A percentile compares a stretch with the other conserved stretches of the same genome.
Evolutionary conservation across 1,140 invertebrate genomes (phyloP).

Genomic region (Battus philenor): DNA sequence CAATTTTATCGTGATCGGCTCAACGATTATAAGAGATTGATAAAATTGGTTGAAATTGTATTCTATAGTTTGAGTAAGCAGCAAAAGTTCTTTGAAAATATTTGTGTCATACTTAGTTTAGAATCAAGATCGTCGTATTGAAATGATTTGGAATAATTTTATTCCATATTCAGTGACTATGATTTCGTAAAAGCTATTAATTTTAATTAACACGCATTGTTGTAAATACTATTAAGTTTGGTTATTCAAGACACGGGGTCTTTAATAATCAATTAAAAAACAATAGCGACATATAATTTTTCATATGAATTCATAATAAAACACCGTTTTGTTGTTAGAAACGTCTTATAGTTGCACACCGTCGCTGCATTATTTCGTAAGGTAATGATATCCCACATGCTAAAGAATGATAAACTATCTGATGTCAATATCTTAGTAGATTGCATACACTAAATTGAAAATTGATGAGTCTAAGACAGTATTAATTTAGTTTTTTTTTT

Average conservation of each 20-base stretch:
- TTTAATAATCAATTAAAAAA: too few relatives aligned
- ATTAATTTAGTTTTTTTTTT: slow-evolving; percentile 12
- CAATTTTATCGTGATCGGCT: too few relatives aligned
- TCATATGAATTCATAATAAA: too few relatives aligned
- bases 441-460: slow-evolving; percentile 15
- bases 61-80: too few relatives aligned
- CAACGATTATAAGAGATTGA: too few relatives aligned
- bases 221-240: slow-evolving; percentile 19
- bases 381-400: slow-evolving; percentile 9
- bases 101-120: too few relatives aligned
- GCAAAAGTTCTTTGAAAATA: too few relatives aligned
- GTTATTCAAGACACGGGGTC: too few relatives aligned
- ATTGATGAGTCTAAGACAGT: slow-evolving; percentile 9
- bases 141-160: too few relatives aligned
- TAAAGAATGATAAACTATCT: slow-evolving; percentile 14
- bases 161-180: slow-evolving; percentile 37
- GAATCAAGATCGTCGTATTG: too few relatives aligned
- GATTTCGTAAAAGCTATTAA: slow-evolving; percentile 32
- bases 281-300: too few relatives aligned
- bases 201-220: slow-evolving; percentile 39
- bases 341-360: neutral
- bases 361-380: slow-evolving; percentile 8
- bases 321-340: slow-evolving; percentile 1
- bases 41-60: too few relatives aligned
- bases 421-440: slow-evolving; percentile 12